Evolutionary conservation across 2,888 invertebrate genomes (phyloP).

Genomic region (Athripsodes cinereus): DNA sequence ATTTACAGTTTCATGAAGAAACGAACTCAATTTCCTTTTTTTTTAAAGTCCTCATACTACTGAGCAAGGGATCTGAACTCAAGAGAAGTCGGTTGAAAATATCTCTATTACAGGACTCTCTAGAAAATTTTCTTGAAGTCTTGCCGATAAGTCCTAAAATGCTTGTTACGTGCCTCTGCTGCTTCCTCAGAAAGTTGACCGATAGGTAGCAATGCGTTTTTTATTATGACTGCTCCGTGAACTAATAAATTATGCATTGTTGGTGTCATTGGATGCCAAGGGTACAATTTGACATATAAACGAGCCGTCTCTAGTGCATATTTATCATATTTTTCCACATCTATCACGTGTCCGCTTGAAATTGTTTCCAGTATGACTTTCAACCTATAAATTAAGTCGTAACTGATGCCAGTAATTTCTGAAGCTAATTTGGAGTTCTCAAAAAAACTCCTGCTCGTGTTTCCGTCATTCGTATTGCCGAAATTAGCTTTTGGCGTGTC

Average conservation of each 20-base stretch:
- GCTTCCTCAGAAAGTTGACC: conserved; percentile 31
- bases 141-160: conserved; percentile 27
- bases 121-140: background rate
- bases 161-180: conserved; percentile 31
- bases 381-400: too few relatives aligned
- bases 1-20: too few relatives aligned
- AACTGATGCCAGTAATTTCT: too few relatives aligned
- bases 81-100: too few relatives aligned
- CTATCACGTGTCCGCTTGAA: background rate
- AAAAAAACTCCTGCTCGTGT: too few relatives aligned
- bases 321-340: background rate
- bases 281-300: conserved; percentile 29
- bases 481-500: too few relatives aligned
- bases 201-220: conserved; percentile 30
- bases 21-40: too few relatives aligned
- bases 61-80: too few relatives aligned
- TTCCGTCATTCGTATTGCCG: too few relatives aligned
- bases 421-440: too few relatives aligned
- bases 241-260: conserved; percentile 30
- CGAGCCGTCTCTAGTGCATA: conserved; percentile 20
- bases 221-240: conserved; percentile 28
- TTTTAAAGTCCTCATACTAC: too few relatives aligned
- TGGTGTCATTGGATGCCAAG: conserved; percentile 31
- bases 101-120: too few relatives aligned
- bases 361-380: background rate